Evolutionary conservation across 1,140 invertebrate genomes (phyloP).

Genomic region (Drosophila repleta): DNA sequence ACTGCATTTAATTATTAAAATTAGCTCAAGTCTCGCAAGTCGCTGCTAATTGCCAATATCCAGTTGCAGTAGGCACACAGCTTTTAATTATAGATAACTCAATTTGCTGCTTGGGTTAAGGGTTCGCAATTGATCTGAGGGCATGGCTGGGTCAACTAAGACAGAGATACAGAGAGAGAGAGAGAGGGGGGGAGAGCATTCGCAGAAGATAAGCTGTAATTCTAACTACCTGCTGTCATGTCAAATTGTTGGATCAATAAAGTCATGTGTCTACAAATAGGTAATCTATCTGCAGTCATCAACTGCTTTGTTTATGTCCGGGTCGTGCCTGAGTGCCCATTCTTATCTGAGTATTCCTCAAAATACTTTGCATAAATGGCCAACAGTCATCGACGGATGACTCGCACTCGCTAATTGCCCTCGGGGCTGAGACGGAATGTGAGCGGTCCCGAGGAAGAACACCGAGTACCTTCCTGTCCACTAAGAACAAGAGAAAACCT

Average conservation of each 20-base stretch:
- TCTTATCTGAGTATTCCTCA: slow-evolving; percentile 32
- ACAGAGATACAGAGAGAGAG: background rate
- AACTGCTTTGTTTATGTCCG: slow-evolving; percentile 27
- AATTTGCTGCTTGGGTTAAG: slow-evolving; percentile 25
- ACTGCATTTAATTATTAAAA: slow-evolving; percentile 69
- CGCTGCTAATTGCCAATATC: slow-evolving; percentile 52
- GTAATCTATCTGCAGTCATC: slow-evolving; percentile 21
- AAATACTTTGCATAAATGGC: slow-evolving; percentile 10
- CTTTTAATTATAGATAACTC: slow-evolving; percentile 16
- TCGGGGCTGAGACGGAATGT: background rate
- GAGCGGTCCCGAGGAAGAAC: background rate
- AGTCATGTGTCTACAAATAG: slow-evolving; percentile 24
- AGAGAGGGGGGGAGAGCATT: background rate
- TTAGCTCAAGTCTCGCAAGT: slow-evolving; percentile 37
- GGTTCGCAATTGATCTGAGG: slow-evolving; percentile 3
- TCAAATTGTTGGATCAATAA: slow-evolving; percentile 17
- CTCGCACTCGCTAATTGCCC: slow-evolving; percentile 14
- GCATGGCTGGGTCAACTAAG: background rate
- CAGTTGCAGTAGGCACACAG: slow-evolving; percentile 29
- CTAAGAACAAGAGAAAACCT: background rate
- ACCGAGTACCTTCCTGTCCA: background rate
- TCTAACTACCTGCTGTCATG: background rate
- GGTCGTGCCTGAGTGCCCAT: slow-evolving; percentile 5
- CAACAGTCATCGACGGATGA: slow-evolving; percentile 10
- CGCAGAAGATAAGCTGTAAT: background rate